Base-by-base conservation (phyloP, 1,140 invertebrate species). In the Cotesia glomerata region DNA sequence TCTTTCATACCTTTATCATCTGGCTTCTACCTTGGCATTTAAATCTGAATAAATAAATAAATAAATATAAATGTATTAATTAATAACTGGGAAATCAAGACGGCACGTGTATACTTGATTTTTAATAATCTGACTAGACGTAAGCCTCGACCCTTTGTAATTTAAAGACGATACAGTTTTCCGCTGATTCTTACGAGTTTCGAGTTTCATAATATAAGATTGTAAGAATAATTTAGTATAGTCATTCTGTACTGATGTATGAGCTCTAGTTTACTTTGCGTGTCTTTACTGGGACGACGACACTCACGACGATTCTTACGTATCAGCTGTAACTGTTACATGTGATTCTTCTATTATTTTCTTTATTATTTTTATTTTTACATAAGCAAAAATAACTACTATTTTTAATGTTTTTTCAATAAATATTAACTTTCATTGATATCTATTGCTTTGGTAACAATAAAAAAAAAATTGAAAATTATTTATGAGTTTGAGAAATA, bases 151-250 rank as follows among this genome's bases (percentile, higher is more conserved):
- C 18, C 70, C 49, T 59, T 39, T 58, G 51, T 59, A 16, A 9
- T 32, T 13, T 45, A 7, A 26, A 59, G 63, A 66, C 26, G 54
- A 45, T 72, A 59, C 16, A 18, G 51, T 71, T 32, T 72, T 72
- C 66, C 35, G 70, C 70, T 72, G 70, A 72, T 71, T 36, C 52
- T 49, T 7, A 39, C 11, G 39, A 18, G 51, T 72, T 66, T 72
- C 35, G 63, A 66, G 51, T 72, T 66, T 66, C 70, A 26, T 14
- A 35, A 66, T 32, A 36, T 52, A 35, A 66, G 49, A 36, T 52
- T 64, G 61, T 58, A 3, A 39, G n/a, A 65, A 65, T 34, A 66
- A 45, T 66, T 51, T 66, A 66, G 39, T 45, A 11, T 45, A 45
- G 51, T 66, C 62, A 58, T 59, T 45, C 54, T 39, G 26, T 45